Percentiles rank a stretch among this genome's conserved stretches.
phyloP scores from a whole-genome alignment of 2,888 invertebrate genomes.

The Clunio marinus region DNA sequence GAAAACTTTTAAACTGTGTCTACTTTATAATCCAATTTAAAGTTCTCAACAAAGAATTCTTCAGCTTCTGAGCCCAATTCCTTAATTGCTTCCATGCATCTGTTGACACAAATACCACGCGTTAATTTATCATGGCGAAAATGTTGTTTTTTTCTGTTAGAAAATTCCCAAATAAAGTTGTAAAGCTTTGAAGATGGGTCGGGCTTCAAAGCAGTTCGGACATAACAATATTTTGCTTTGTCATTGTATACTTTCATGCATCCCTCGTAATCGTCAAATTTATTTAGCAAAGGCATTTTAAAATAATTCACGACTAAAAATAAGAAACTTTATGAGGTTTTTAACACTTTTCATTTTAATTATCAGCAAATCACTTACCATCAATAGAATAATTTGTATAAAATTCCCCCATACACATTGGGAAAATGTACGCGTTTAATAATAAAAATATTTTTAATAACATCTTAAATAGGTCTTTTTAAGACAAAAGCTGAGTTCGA shows the following conservation, averaged over 20 bases:
- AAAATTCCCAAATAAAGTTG: constrained; percentile 10
- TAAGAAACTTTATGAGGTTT: neutral
- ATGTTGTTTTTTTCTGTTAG: constrained; percentile 28
- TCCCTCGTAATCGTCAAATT: constrained; percentile 23
- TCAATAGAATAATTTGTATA: neutral
- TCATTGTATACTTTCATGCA: constrained; percentile 22
- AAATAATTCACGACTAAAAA: constrained; percentile 14
- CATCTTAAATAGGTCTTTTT: neutral
- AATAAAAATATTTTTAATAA: neutral
- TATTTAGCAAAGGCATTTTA: constrained; percentile 8
- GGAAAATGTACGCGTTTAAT: neutral
- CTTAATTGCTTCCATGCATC: neutral
- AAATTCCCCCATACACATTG: neutral
- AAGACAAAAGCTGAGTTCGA: neutral
- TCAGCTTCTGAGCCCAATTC: neutral
- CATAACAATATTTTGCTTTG: constrained; percentile 5
- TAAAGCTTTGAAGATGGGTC: constrained; percentile 11
- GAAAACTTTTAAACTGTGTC: neutral
- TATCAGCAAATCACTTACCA: neutral
- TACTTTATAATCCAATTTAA: neutral
- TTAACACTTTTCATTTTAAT: neutral
- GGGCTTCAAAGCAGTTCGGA: constrained; percentile 20
- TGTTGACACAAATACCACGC: constrained; percentile 29
- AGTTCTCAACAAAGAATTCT: neutral
- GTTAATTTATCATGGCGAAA: constrained; percentile 30